Evolutionary conservation across 2,888 invertebrate genomes (phyloP).

Genomic region (Falcaria lacertinaria): DNA sequence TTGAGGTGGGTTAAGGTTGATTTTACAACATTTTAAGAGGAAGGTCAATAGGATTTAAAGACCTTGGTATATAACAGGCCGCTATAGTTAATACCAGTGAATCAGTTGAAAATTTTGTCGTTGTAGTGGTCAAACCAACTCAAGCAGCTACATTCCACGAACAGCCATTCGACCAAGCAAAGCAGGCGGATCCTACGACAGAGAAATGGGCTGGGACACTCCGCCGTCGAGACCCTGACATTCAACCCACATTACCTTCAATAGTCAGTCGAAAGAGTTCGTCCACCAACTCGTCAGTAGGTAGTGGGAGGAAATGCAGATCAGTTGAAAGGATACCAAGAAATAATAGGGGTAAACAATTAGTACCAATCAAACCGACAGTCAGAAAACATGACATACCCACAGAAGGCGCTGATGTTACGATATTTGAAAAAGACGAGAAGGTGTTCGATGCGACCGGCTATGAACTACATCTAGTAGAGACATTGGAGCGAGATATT

Average conservation of each 20-base stretch:
- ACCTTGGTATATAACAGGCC: too few species aligned
- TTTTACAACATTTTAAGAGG: background rate
- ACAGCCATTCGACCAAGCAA: slow-evolving; percentile 46
- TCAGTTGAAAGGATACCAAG: slow-evolving; percentile 67
- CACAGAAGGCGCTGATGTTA: slow-evolving; percentile 53
- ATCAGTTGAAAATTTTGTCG: too few species aligned
- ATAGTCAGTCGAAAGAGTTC: slow-evolving; percentile 74
- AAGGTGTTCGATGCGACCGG: slow-evolving; percentile 84
- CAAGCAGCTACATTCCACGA: slow-evolving; percentile 44
- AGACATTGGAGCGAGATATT: slow-evolving; percentile 91
- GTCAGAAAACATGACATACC: slow-evolving; percentile 52
- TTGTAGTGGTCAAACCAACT: slow-evolving; percentile 67
- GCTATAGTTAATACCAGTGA: too few species aligned
- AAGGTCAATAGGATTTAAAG: background rate
- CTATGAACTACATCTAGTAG: slow-evolving; percentile 87
- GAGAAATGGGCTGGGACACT: slow-evolving; percentile 86
- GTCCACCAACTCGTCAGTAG: slow-evolving; percentile 68
- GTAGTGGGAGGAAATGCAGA: slow-evolving; percentile 60
- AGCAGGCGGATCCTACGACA: slow-evolving; percentile 67
- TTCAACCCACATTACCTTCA: slow-evolving; percentile 83
- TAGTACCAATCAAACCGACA: slow-evolving; percentile 59
- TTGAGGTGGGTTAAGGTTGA: background rate
- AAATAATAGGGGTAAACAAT: slow-evolving; percentile 35
- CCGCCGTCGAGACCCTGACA: slow-evolving; percentile 81
- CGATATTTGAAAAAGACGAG: slow-evolving; percentile 60